Percentiles rank a stretch among this genome's conserved stretches.
Conservation (phyloP, 2,888 invertebrate species). For the Drosophila buzzatii region DNA sequence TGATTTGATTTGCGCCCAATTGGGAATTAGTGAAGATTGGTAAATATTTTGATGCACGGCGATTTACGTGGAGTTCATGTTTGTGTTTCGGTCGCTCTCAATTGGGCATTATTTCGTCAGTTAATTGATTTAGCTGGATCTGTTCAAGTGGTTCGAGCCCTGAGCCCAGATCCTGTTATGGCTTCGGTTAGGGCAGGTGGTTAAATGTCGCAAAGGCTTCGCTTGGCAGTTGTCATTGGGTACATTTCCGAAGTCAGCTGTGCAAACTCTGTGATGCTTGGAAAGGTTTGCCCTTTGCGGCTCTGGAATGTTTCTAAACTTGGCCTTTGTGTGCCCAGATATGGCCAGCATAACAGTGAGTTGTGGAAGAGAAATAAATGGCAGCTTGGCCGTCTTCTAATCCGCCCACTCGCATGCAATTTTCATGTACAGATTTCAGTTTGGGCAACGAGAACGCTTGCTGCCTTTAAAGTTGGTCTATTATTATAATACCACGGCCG, state of each 20-base stretch:
- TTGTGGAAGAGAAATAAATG: conserved; percentile 14
- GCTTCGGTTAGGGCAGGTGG: conserved; percentile 35
- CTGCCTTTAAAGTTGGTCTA: conserved; percentile 56
- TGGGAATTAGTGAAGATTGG: conserved; percentile 80
- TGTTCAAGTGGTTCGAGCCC: conserved; percentile 31
- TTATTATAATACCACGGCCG: conserved; percentile 38
- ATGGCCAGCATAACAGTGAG: conserved; percentile 8
- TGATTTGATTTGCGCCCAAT: conserved; percentile 79
- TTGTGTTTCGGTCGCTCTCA: conserved; percentile 48
- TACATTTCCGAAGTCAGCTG: conserved; percentile 43
- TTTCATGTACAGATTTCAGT: conserved; percentile 54
- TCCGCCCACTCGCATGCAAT: conserved; percentile 53
- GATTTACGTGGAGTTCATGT: conserved; percentile 60
- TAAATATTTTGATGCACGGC: conserved; percentile 80
- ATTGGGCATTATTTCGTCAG: conserved; percentile 48
- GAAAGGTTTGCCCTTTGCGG: not conserved
- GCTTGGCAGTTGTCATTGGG: too few relatives aligned
- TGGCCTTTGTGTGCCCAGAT: conserved; percentile 10
- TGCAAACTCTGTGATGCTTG: conserved; percentile 26
- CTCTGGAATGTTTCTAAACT: conserved; percentile 36
- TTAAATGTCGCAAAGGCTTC: conserved; percentile 23
- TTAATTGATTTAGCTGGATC: conserved; percentile 64
- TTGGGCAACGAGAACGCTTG: conserved; percentile 42
- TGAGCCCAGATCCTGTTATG: conserved; percentile 14
- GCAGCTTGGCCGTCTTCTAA: conserved; percentile 17